A percentile compares a stretch with the other conserved stretches of the same genome.
Conservation (phyloP, 2,888 invertebrate genomes). For the Eupeodes latifasciatus region DNA sequence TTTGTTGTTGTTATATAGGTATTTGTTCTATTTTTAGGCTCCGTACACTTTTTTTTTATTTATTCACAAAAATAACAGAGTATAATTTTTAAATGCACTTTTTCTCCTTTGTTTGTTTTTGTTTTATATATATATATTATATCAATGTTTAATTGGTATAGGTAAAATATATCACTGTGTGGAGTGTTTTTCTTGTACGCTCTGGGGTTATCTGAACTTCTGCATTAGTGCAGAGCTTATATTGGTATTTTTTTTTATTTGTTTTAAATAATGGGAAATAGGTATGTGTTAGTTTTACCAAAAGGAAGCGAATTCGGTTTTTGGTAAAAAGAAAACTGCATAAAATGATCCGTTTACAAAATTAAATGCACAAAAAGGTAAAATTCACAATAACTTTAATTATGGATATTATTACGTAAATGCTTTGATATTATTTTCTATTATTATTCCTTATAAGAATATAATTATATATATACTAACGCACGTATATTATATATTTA, state of each 20-base stretch:
- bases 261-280: slow-evolving; percentile 23
- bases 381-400: slow-evolving; percentile 45
- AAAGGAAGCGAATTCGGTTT: background rate
- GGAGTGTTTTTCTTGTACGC: slow-evolving; percentile 59
- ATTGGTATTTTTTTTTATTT: background rate
- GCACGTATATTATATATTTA: slow-evolving; percentile 28
- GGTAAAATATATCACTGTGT: slow-evolving; percentile 41
- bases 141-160: slow-evolving; percentile 1
- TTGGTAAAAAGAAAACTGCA: background rate
- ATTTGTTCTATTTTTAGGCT: slow-evolving; percentile 13
- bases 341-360: slow-evolving; percentile 35
- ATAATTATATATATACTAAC: slow-evolving; percentile 28
- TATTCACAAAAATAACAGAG: slow-evolving; percentile 43
- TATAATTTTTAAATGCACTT: slow-evolving; percentile 53
- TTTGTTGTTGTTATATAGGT: slow-evolving; percentile 20
- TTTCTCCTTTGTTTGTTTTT: slow-evolving; percentile 9
- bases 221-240: slow-evolving; percentile 20
- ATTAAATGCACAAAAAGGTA: slow-evolving; percentile 50
- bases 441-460: slow-evolving; percentile 46
- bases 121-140: slow-evolving; percentile 11
- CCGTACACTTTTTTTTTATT: slow-evolving; percentile 21
- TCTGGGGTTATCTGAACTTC: slow-evolving; percentile 15
- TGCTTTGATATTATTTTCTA: slow-evolving; percentile 41
- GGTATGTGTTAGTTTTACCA: slow-evolving; percentile 1
- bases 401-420: slow-evolving; percentile 27